These are phyloP conservation scores for Tringa solitaria DNA, from an alignment of 2,113 vertebrate species.

Conservation along the genomic window DNA sequence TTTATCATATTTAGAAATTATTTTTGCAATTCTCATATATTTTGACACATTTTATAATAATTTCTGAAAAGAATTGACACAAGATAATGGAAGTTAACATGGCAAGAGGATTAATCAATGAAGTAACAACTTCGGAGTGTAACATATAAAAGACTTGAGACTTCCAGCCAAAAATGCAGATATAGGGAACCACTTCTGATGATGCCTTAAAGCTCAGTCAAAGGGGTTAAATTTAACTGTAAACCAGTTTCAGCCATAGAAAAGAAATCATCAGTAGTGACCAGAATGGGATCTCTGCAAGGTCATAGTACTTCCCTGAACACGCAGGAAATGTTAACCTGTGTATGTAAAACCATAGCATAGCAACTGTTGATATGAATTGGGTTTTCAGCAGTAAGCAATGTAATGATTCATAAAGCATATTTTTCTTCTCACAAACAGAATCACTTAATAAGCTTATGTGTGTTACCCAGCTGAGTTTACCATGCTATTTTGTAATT, in stretches of 20 bases:
- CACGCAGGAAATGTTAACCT: background rate
- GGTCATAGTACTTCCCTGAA: background rate
- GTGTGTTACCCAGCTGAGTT: background rate
- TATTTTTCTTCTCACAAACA: background rate
- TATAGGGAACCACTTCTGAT: background rate
- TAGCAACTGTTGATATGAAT: background rate
- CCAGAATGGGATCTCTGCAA: background rate
- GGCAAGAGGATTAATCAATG: background rate
- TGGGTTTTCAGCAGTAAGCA: background rate
- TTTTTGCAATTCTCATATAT: background rate
- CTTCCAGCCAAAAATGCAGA: background rate
- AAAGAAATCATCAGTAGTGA: background rate
- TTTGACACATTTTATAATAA: background rate
- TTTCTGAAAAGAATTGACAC: background rate
- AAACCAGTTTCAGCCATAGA: background rate
- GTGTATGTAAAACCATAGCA: background rate
- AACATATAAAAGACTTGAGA: background rate
- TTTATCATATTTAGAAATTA: background rate
- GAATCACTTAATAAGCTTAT: background rate
- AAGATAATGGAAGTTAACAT: background rate
- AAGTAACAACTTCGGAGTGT: background rate
- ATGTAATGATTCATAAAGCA: slow-evolving; percentile 37
- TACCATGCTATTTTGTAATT: background rate
- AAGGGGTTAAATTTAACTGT: background rate
- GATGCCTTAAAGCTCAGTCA: background rate